Percentiles rank a stretch among this genome's conserved stretches.
These are phyloP conservation scores for Mechanitis messenoides DNA, from an alignment of 2,888 invertebrate species.

Conservation along the genomic window DNA sequence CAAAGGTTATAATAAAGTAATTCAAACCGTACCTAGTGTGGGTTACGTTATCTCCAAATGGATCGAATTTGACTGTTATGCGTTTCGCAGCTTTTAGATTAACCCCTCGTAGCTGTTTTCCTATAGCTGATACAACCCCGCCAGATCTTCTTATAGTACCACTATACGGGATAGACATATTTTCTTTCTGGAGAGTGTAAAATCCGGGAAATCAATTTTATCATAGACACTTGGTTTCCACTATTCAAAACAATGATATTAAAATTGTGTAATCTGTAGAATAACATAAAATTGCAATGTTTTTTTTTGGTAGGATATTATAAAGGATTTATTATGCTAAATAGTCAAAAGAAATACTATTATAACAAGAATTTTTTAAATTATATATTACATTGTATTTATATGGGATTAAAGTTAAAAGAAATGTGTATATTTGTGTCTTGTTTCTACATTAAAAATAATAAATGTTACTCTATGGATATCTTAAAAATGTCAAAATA, in stretches of 20 bases:
- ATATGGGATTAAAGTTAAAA: too few relatives aligned
- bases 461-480: conserved; percentile 23
- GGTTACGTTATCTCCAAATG: conserved; percentile 83
- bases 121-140: conserved; percentile 84
- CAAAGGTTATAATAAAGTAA: conserved; percentile 11
- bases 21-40: conserved; percentile 75
- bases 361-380: not conserved
- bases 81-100: conserved; percentile 88
- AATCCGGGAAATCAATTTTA: conserved; percentile 10
- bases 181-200: conserved; percentile 27
- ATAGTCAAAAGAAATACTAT: conserved; percentile 5
- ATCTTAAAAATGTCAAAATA: conserved; percentile 34
- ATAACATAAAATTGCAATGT: not conserved
- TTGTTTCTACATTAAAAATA: conserved; percentile 11
- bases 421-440: not conserved
- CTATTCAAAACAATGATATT: not conserved
- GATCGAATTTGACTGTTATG: conserved; percentile 89
- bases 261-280: not conserved
- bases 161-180: conserved; percentile 85
- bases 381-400: too few relatives aligned
- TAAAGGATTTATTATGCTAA: not conserved
- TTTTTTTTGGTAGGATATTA: not conserved
- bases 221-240: not conserved
- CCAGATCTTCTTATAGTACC: conserved; percentile 80
- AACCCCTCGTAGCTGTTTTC: conserved; percentile 81